Evolutionary conservation across 1,140 invertebrate genomes (phyloP).

Genomic region (Procambarus virginalis): DNA sequence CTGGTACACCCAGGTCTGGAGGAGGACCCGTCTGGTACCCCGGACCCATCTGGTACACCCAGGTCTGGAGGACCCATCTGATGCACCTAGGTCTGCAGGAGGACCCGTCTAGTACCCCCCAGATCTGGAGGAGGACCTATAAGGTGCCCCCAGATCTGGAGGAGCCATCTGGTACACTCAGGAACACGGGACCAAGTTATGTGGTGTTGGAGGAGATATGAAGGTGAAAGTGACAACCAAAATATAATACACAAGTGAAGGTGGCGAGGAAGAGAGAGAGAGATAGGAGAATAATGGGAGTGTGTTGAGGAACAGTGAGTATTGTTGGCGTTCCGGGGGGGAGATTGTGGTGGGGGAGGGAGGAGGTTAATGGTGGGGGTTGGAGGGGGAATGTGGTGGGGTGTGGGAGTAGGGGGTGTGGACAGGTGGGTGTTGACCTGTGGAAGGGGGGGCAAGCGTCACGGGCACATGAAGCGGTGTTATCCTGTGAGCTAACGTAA

Average conservation of each 20-base stretch:
- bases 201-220: not conserved
- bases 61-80: too few species aligned
- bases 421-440: constrained; percentile 19
- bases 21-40: too few species aligned
- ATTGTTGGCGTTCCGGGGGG: not conserved
- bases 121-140: too few species aligned
- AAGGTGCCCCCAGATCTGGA: too few species aligned
- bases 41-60: too few species aligned
- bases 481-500: not conserved
- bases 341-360: not conserved
- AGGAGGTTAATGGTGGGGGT: constrained; percentile 16
- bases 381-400: not conserved
- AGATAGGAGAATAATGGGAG: constrained; percentile 9
- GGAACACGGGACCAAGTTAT: not conserved
- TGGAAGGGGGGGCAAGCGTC: not conserved
- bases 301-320: not conserved
- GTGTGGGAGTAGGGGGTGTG: not conserved
- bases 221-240: not conserved
- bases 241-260: not conserved
- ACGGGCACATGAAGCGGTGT: not conserved
- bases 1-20: too few species aligned
- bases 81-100: too few species aligned
- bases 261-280: not conserved
- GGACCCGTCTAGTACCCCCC: too few species aligned
- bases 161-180: too few species aligned